phyloP scores from a whole-genome alignment of 2,888 invertebrate species.

The Acholoe squamosa region DNA sequence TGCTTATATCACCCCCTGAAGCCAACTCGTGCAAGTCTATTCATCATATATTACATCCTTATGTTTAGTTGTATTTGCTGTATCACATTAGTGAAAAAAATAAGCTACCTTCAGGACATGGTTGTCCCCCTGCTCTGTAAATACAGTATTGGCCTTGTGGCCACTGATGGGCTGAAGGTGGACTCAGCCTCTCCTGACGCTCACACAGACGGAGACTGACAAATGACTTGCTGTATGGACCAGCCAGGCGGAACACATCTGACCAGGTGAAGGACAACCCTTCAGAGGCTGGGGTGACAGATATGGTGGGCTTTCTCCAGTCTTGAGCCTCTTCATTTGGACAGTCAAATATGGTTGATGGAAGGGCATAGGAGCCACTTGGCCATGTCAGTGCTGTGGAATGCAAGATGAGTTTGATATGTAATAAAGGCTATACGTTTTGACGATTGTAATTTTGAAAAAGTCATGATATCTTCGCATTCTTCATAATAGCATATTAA shows the following conservation, averaged over 20 bases:
- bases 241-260: constrained; percentile 41
- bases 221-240: not conserved
- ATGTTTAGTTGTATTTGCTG: no score
- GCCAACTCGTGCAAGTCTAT: no score
- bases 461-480: no score
- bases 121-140: not conserved
- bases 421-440: no score
- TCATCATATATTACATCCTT: no score
- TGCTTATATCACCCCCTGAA: no score
- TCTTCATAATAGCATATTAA: no score
- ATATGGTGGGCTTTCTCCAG: not conserved
- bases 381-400: constrained; percentile 29
- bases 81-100: no score
- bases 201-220: constrained; percentile 37
- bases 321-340: not conserved
- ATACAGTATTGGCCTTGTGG: constrained; percentile 32
- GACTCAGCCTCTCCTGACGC: constrained; percentile 6
- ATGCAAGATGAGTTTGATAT: no score
- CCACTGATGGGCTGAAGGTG: not conserved
- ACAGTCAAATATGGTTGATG: not conserved
- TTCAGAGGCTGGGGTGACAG: not conserved
- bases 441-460: no score
- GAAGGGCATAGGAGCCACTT: constrained; percentile 46
- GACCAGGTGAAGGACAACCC: not conserved
- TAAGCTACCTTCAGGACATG: constrained; percentile 21